Conservation (phyloP, 2,113 vertebrate species). For the Lepidothrix coronata region DNA sequence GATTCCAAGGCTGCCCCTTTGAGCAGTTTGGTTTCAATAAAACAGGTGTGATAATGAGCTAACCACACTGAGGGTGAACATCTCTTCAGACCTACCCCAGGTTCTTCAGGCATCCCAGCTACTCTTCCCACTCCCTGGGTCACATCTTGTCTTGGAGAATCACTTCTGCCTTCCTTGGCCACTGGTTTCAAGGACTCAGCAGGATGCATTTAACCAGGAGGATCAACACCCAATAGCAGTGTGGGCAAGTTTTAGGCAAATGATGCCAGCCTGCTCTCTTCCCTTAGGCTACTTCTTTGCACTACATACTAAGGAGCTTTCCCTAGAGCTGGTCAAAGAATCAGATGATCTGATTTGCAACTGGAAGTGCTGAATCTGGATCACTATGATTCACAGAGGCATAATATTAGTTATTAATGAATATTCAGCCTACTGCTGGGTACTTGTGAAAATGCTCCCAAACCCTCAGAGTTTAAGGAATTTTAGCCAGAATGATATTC, state of each 20-base stretch:
- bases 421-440: background rate
- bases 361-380: background rate
- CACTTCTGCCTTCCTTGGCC: background rate
- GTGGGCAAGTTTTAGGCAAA: background rate
- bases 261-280: background rate
- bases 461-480: background rate
- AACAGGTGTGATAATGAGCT: background rate
- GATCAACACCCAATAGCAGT: background rate
- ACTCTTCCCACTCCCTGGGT: background rate
- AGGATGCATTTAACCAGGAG: background rate
- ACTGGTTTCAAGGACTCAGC: background rate
- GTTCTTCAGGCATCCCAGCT: background rate
- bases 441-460: background rate
- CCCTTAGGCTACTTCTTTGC: background rate
- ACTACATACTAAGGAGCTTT: background rate
- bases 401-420: background rate
- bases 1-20: fast-evolving
- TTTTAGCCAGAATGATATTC: background rate
- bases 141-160: background rate
- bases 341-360: slow-evolving; percentile 10
- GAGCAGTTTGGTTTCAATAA: background rate
- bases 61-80: background rate
- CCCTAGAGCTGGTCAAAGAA: slow-evolving; percentile 5
- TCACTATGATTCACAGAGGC: background rate
- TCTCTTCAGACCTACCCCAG: background rate